Base-by-base conservation (phyloP, 2,888 invertebrate genomes). In the Pyrrhia umbra region DNA sequence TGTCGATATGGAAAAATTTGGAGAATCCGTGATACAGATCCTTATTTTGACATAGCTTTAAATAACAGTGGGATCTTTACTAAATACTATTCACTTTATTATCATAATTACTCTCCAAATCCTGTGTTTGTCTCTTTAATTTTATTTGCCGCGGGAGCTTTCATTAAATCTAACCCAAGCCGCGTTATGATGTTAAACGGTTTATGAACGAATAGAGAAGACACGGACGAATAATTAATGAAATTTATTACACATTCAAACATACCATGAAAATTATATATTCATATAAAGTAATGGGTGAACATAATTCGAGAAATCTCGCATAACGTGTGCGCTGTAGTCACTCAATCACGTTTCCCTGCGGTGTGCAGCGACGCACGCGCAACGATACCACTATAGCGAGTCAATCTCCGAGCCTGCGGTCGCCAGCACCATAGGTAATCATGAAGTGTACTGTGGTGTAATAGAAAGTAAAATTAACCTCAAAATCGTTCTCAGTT, bases 381-480 rank as follows among this genome's bases (percentile, higher is more conserved):
- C 61, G 49, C 59, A 34, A 30, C 30, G 15, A 62, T 20, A 23
- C 6, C 18, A 1, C 9, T n/a, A 58, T 23, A 68, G 9, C 18
- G n/a, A 72, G 72, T 59, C 75, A 75, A 81, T 83, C 71, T 71
- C 73, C 39, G 52, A 62, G 52, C 56, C 76, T 82, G 85, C 73
- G 82, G 84, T 83, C 71, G 55, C 71, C 74, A 63, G 58, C 70
- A 68, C 65, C 72, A 68, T 57, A 68, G 59, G 73, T 75, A 81
- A 82, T 83, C 80, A 73, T 62, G 47, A 57, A 74, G 60, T 78
- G 61, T 65, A 69, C 58, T 77, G 72, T 72, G 58, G 27, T 68
- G 77, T 73, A 82, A 83, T 82, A 84, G 86, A 85, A 85, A 85
- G 86, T 81, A 77, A 80, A 80, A 77, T 79, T 69, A 77, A 82